Evolutionary conservation across 2,113 vertebrate genomes (phyloP), one percentile per base, ranked within the genome.

Genomic region (Formicarius rufipectus): DNA sequence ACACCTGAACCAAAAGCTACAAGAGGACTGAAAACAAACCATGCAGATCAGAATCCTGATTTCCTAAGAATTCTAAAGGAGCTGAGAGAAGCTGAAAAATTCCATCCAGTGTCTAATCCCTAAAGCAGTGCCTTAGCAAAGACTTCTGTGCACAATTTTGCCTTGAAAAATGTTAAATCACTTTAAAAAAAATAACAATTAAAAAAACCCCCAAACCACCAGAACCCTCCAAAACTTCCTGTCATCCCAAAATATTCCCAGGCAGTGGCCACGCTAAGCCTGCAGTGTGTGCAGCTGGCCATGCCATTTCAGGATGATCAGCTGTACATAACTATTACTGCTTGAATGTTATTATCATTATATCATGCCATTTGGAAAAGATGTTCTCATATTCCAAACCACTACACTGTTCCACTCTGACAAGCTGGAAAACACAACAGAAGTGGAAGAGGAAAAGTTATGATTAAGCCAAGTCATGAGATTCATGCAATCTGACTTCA

Each of bases 1-100:
- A 55, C 10, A 10, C 0, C 0, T 3, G 2, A 59, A 30, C 14
- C 59, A 68, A 73, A 59, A 35, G 19, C 31, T 52, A 68, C 21
- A 20, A 24, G 50, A 76, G 14, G 40, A 62, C 19, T n/a, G 6
- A 27, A 76, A 67, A 47, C 8, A 60, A 14, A 42, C 24, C 3
- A 21, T 4, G 12, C 56, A 84, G n/a, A 40, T 45, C 28, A 50
- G 35, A n/a, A 35, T 6, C 4, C 35, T n/a, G 7, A 27, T 39
- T 78, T 22, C 33, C 33, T 28, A 68, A 50, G 22, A 59, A 58
- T 23, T 44, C 39, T 30, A 33, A 82, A 85, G 7, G 37, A 76
- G 58, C 6, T 27, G 12, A 71, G 76, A 18, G 19, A 44, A 55
- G 28, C 6, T 49, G 18, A 58, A 64, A 59, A 73, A 59, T 17